phyloP scores from a whole-genome alignment of 2,888 invertebrate genomes.

The Dasypogon diadema region DNA sequence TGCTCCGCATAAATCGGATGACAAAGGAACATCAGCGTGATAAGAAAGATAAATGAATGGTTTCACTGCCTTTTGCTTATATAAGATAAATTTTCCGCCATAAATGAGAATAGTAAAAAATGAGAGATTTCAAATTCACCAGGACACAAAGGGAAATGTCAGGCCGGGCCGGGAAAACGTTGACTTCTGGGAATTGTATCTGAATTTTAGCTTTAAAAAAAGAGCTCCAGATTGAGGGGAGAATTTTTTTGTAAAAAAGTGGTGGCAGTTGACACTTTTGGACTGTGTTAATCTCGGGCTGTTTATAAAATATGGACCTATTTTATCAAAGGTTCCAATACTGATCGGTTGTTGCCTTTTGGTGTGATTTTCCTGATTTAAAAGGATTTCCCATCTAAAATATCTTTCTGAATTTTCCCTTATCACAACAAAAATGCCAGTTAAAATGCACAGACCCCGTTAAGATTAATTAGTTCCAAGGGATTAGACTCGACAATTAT shows the following conservation, averaged over 20 bases:
- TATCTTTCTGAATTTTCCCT: too few relatives aligned
- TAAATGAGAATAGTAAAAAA: conserved; percentile 38
- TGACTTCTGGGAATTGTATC: not conserved
- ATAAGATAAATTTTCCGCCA: conserved; percentile 34
- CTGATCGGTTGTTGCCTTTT: too few relatives aligned
- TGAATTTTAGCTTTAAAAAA: not conserved
- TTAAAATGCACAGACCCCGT: too few relatives aligned
- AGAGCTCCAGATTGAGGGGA: not conserved
- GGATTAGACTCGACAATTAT: too few relatives aligned
- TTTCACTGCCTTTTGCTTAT: conserved; percentile 8
- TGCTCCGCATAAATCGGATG: conserved; percentile 30
- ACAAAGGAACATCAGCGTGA: conserved; percentile 50
- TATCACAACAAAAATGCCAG: too few relatives aligned
- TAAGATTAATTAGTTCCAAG: too few relatives aligned
- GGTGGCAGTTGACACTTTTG: not conserved
- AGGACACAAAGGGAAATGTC: not conserved
- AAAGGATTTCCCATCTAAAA: too few relatives aligned
- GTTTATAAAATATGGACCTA: too few relatives aligned
- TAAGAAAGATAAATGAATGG: conserved; percentile 52
- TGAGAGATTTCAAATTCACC: conserved; percentile 22
- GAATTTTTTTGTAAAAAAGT: not conserved
- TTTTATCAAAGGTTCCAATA: too few relatives aligned
- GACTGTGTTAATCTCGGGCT: too few relatives aligned
- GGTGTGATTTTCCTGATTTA: too few relatives aligned
- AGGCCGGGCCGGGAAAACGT: not conserved